Evolutionary conservation across 2,113 vertebrate species (phyloP), one percentile per base, ranked within the genome.

Genomic region (Gallinago jamesoni): DNA sequence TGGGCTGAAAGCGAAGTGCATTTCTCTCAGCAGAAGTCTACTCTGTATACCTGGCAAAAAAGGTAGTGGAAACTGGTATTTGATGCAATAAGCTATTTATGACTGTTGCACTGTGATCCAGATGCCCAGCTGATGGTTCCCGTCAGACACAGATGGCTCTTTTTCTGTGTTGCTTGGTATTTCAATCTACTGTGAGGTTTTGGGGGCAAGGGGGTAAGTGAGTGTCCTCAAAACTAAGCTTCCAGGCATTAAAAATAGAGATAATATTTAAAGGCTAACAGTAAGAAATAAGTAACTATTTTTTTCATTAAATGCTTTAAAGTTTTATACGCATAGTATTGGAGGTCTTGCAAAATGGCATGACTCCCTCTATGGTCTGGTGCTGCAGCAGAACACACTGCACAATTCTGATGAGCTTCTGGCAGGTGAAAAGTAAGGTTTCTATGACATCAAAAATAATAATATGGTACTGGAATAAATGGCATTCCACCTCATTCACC

Each of bases 1-100:
- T 8, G 27, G 63, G n/a, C 72, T 93, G 80, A 86, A 90, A 81
- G 0, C 67, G 43, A 91, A 87, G 19, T 57, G 31, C 23, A 28
- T 90, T 70, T 83, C 31, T 84, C 55, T 68, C 63, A 83, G 78
- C 47, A 94, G 66, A 85, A 83, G 69, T 23, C 63, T 90, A 37
- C 33, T 83, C 41, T 80, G 20, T 57, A 5, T 66, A 18, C 15
- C 53, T 66, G 9, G 33, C 47, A 94, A 48, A 73, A 27, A 84
- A 48, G 10, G 12, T 6, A 75, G 16, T 45, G 8, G 69, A 67
- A 95, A 67, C 5, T 1, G 1, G 33, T 75, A 37, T n/a, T 39
- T 39, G 73, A 33, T 73, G 30, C 33, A 86, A 27, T 14, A 90
- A 82, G 19, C 20, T 39, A 45, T 66, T 80, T 66, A 25, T 66